Conservation (phyloP, 2,888 invertebrate species). For the Rhynchonema sp. region DNA sequence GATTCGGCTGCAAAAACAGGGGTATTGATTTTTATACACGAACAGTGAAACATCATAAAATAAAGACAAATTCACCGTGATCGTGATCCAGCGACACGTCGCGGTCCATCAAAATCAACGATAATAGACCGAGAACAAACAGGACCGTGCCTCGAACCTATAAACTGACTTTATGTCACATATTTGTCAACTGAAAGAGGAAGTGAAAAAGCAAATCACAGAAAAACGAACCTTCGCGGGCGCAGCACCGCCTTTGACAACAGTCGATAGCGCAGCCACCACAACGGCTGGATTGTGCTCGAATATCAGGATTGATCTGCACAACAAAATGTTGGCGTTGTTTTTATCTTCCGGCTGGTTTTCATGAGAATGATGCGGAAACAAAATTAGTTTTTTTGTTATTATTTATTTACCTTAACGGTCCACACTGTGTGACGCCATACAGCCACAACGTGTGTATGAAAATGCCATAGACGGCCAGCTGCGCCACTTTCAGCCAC, state of each 20-base stretch:
- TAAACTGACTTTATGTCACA: too few relatives aligned
- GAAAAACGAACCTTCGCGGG: conserved; percentile 30
- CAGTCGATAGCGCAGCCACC: conserved; percentile 32
- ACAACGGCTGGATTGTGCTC: conserved; percentile 36
- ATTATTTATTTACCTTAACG: conserved; percentile 30
- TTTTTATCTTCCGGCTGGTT: neutral
- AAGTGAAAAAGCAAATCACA: too few relatives aligned
- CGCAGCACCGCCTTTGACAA: conserved; percentile 31
- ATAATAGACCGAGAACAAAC: conserved; percentile 33
- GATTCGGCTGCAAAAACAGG: conserved; percentile 23
- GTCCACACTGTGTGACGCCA: conserved; percentile 38
- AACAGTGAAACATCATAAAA: too few relatives aligned
- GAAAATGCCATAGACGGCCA: conserved; percentile 29
- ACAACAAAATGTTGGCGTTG: conserved; percentile 1
- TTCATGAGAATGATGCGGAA: too few relatives aligned
- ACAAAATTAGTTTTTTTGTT: too few relatives aligned
- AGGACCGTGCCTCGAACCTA: conserved; percentile 21
- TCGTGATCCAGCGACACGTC: conserved; percentile 30
- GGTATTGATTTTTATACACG: too few relatives aligned
- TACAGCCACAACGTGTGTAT: conserved; percentile 37
- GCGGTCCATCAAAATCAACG: conserved; percentile 37
- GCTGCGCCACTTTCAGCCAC: conserved; percentile 30
- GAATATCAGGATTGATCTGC: conserved; percentile 32
- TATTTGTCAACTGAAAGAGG: neutral
- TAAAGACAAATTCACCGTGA: too few relatives aligned